Percentiles rank a stretch among this genome's conserved stretches.
These are phyloP conservation scores for Actenoides hombroni DNA, from an alignment of 2,113 vertebrate genomes.

Conservation along the genomic window DNA sequence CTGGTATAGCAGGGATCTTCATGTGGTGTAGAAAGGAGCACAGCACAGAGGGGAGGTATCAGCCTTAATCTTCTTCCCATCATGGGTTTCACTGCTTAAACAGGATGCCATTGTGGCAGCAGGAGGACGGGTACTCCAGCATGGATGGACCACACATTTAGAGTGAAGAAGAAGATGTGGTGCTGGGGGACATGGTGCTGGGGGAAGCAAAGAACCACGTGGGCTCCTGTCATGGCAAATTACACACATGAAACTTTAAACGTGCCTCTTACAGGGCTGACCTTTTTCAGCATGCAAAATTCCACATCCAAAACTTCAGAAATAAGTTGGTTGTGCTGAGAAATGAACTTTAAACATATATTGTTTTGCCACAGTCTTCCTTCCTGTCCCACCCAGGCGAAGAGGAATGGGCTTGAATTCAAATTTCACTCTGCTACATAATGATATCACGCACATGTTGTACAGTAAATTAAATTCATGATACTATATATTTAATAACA, in stretches of 20 bases:
- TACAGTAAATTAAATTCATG: conserved; percentile 67
- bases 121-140: neutral
- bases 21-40: neutral
- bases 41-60: accelerated
- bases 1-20: accelerated
- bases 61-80: neutral
- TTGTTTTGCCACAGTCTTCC: neutral
- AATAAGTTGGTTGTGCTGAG: neutral
- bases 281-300: neutral
- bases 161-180: neutral
- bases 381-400: neutral
- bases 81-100: accelerated
- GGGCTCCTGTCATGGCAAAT: neutral
- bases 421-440: neutral
- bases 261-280: conserved; percentile 1
- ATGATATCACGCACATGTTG: conserved; percentile 15
- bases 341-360: conserved; percentile 5
- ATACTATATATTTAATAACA: conserved; percentile 59
- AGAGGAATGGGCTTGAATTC: neutral
- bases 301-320: neutral
- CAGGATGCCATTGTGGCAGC: neutral
- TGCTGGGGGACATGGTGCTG: neutral
- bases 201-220: neutral
- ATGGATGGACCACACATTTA: accelerated
- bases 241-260: conserved; percentile 32